These are phyloP conservation scores for Anthoscopus minutus DNA, from an alignment of 2,113 vertebrate species.

Conservation along the genomic window DNA sequence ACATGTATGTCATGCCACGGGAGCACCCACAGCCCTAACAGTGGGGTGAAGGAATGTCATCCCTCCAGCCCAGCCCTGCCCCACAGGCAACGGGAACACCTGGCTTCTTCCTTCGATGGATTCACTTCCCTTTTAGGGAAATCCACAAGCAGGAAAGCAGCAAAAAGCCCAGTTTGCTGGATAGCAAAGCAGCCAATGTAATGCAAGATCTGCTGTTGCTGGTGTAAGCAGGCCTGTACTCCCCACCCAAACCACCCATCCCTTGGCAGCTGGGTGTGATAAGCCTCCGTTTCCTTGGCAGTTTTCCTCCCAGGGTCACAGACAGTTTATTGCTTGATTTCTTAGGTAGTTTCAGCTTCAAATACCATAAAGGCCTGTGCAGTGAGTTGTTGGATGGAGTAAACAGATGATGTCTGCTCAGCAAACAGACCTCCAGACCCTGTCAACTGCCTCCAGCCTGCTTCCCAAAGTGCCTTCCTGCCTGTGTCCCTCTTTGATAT, in stretches of 20 bases:
- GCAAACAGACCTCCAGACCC: neutral
- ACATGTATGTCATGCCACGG: fast-evolving
- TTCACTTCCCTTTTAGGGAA: neutral
- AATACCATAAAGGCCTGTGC: neutral
- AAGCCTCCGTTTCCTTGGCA: neutral
- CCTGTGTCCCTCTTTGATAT: neutral
- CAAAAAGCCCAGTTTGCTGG: neutral
- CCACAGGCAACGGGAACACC: neutral
- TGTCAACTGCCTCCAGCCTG: neutral
- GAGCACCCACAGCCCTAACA: fast-evolving
- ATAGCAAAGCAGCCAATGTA: neutral
- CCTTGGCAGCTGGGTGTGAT: neutral
- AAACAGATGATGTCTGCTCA: neutral
- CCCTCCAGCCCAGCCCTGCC: neutral
- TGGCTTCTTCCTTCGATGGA: neutral
- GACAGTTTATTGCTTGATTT: neutral
- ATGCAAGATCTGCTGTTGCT: neutral
- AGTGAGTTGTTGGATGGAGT: neutral
- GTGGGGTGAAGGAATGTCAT: fast-evolving
- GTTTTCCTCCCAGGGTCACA: neutral
- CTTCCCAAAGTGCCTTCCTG: neutral
- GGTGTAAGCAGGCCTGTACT: neutral
- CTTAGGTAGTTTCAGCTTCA: neutral
- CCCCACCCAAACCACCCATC: fast-evolving
- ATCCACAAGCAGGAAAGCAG: neutral